A percentile compares a stretch with the other conserved stretches of the same genome.
Evolutionary conservation across 2,797 vertebrate genomes (phyloP).

Genomic region (Echiichthys vipera): DNA sequence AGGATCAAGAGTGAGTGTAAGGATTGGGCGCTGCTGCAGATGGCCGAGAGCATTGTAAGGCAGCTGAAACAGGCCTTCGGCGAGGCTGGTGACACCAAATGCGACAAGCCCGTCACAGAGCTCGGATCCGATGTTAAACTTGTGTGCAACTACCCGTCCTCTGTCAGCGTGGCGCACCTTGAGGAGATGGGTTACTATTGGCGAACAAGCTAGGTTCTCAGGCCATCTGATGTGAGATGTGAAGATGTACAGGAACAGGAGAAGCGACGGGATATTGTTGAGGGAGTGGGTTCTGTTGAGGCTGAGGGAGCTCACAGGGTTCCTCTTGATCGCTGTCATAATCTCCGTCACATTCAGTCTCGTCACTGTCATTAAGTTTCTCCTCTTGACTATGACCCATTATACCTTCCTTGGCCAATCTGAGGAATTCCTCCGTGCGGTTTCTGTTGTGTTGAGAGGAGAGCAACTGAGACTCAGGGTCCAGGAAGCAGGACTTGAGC

Average conservation of each 20-base stretch:
- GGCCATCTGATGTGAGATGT: conserved; percentile 21
- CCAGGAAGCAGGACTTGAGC: background rate
- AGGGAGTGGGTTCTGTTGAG: too few species aligned
- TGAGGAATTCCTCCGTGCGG: accelerated
- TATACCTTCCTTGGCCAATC: background rate
- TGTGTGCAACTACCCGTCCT: background rate
- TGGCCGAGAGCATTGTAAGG: background rate
- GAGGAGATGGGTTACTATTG: conserved; percentile 37
- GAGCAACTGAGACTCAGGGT: background rate
- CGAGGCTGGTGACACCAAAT: background rate
- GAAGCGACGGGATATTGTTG: too few species aligned
- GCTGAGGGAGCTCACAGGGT: too few species aligned
- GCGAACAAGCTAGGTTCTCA: conserved; percentile 40
- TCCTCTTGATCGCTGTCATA: background rate
- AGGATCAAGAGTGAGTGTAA: background rate
- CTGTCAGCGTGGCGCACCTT: conserved; percentile 25
- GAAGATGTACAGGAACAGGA: background rate
- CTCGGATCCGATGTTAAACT: conserved; percentile 23
- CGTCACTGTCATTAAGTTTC: too few species aligned
- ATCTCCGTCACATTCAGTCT: too few species aligned
- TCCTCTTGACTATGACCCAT: background rate
- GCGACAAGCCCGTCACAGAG: conserved; percentile 9
- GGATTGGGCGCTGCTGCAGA: background rate
- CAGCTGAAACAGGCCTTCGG: background rate
- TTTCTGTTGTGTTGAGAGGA: accelerated